These are phyloP conservation scores for Campoplex capitator DNA, from an alignment of 2,888 invertebrate genomes.

Conservation along the genomic window DNA sequence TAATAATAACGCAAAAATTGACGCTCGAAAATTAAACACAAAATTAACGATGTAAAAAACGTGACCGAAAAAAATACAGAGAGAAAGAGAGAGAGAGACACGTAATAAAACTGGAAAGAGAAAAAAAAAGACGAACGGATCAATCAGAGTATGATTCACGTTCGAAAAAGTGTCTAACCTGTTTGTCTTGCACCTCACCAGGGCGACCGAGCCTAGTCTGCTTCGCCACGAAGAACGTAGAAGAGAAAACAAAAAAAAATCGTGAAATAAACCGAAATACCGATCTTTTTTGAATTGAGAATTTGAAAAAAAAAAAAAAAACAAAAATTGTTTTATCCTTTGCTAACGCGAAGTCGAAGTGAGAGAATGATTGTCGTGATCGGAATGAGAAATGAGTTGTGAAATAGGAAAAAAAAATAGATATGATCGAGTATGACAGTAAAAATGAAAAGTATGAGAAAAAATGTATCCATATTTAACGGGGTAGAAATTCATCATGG, in stretches of 20 bases:
- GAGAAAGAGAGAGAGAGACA: conserved; percentile 12
- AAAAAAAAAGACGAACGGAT: conserved; percentile 30
- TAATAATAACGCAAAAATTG: conserved; percentile 1
- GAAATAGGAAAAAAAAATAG: background rate
- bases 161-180: conserved; percentile 87
- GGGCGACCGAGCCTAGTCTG: conserved; percentile 90
- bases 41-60: conserved; percentile 45
- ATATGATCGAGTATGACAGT: conserved; percentile 22
- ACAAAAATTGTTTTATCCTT: background rate
- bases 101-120: conserved; percentile 60
- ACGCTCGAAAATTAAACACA: conserved; percentile 61
- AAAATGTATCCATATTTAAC: background rate
- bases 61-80: background rate
- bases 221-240: conserved; percentile 86
- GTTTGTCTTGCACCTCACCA: conserved; percentile 91
- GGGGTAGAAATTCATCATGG: conserved; percentile 82
- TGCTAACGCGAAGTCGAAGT: background rate
- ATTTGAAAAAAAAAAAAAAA: conserved; percentile 7
- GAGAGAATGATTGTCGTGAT: background rate
- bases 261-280: conserved; percentile 34
- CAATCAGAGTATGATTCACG: conserved; percentile 43
- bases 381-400: background rate
- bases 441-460: background rate
- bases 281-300: background rate
- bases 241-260: conserved; percentile 67